These are phyloP conservation scores for Euglossa dilemma DNA, from an alignment of 1,140 invertebrate genomes.

Conservation along the genomic window DNA sequence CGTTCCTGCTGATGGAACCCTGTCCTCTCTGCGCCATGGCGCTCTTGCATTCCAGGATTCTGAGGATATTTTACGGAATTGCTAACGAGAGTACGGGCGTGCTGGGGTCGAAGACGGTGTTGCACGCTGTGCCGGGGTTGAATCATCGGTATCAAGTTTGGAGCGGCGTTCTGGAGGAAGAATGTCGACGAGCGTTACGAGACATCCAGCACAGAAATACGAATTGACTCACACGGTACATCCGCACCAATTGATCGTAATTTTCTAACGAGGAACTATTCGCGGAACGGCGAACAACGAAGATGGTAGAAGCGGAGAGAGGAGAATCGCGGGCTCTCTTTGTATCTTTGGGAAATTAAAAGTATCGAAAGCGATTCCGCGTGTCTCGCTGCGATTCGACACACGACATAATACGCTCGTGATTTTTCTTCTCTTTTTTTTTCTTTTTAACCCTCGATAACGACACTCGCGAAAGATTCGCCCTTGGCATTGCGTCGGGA, in stretches of 20 bases:
- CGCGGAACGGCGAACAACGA: neutral
- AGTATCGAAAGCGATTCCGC: no score
- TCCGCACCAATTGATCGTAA: slow-evolving; percentile 19
- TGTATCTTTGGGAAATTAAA: neutral
- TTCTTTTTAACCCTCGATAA: neutral
- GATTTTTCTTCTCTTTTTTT: neutral
- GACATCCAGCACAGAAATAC: slow-evolving; percentile 29
- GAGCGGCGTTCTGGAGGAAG: slow-evolving; percentile 77
- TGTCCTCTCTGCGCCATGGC: slow-evolving; percentile 98
- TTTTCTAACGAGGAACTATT: slow-evolving; percentile 4
- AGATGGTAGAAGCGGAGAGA: neutral
- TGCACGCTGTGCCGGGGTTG: slow-evolving; percentile 90
- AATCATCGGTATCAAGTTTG: slow-evolving; percentile 97
- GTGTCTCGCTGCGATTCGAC: neutral
- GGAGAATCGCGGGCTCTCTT: neutral
- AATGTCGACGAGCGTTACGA: slow-evolving; percentile 47
- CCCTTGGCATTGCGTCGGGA: neutral
- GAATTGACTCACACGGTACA: neutral
- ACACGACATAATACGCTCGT: no score
- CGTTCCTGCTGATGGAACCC: slow-evolving; percentile 93
- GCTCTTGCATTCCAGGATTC: slow-evolving; percentile 92
- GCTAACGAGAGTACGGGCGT: slow-evolving; percentile 85
- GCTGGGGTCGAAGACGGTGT: slow-evolving; percentile 86
- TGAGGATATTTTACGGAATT: slow-evolving; percentile 90
- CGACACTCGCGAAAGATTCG: neutral